phyloP scores from a whole-genome alignment of 2,113 vertebrate genomes.

The Henicopernis longicauda region DNA sequence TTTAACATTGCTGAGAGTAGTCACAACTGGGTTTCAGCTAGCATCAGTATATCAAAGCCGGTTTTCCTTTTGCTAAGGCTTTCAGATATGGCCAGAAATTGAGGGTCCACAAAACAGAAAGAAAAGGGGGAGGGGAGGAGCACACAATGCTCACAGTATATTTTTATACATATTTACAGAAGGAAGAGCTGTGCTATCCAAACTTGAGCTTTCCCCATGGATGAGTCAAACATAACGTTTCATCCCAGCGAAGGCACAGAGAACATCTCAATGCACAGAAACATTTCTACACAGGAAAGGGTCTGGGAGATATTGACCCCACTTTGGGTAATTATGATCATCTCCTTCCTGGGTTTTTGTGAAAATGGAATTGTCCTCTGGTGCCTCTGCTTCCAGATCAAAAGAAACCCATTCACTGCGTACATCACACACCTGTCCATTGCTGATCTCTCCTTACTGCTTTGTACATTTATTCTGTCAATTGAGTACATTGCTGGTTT shows the following conservation, averaged over 20 bases:
- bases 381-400: conserved; percentile 77
- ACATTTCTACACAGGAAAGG: conserved; percentile 33
- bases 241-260: conserved; percentile 3
- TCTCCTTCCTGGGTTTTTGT: conserved; percentile 73
- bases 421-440: conserved; percentile 74
- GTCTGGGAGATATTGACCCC: conserved; percentile 58
- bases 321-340: conserved; percentile 70
- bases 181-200: conserved; percentile 54
- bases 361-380: conserved; percentile 74
- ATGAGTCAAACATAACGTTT: conserved; percentile 56
- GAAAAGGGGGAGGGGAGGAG: conserved; percentile 42
- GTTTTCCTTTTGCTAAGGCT: neutral
- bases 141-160: conserved; percentile 55
- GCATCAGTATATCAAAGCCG: neutral
- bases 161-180: conserved; percentile 64
- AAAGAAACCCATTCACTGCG: conserved; percentile 71
- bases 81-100: neutral
- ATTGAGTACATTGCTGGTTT: conserved; percentile 65
- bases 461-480: conserved; percentile 70
- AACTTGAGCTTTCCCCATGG: conserved; percentile 62
- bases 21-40: neutral
- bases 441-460: conserved; percentile 68
- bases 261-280: conserved; percentile 60
- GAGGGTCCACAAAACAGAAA: conserved; percentile 7
- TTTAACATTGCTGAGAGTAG: neutral